Evolutionary conservation across 2,888 invertebrate species (phyloP), one percentile per base, ranked within the genome.

Genomic region (Cryptocephalus moraei): DNA sequence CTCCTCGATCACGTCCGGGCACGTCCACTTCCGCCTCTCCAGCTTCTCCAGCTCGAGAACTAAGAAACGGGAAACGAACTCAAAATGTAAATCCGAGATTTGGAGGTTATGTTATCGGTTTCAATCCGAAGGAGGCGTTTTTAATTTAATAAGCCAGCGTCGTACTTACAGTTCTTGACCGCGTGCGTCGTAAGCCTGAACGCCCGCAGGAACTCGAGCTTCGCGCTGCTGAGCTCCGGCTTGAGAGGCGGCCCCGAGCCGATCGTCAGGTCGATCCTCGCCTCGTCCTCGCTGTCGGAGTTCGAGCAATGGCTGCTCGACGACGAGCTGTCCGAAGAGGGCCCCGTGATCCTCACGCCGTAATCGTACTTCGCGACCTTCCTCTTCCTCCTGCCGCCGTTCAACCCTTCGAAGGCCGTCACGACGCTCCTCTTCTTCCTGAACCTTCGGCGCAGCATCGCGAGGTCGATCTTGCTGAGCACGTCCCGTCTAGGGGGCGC

Each of bases 131-230:
- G 2, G 22, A 22, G 6, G 2, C 22, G 22, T 2, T 22, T 22
- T 22, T 22, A 2, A 22, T 22, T 22, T 22, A 22, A 22, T 6
- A 22, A 6, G 22, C 22, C 22, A 22, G 2, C 22, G 6, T 22
- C 11, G 36, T 41, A 58, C 71, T 71, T 71, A 84, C 84, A 81
- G 71, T 79, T 80, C 57, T 71, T 79, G 52, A 66, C 71, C 43
- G 72, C 70, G 46, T 74, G 73, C n/a, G 84, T 80, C 8, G 80
- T 81, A 49, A 85, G 67, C 43, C 75, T 78, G 52, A 84, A 78
- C 55, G 75, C 72, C 31, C 78, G 74, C 45, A 85, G 71, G 63
- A 84, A 84, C 11, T 77, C 70, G 11, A 77, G 63, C 63, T 85
- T 78, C 42, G 73, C 71, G 32, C 74, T 69, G 10, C 71, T 69